These are phyloP conservation scores for Patiria pectinifera DNA, from an alignment of 53 echinoderm and acorn worm species.

Conservation along the genomic window DNA sequence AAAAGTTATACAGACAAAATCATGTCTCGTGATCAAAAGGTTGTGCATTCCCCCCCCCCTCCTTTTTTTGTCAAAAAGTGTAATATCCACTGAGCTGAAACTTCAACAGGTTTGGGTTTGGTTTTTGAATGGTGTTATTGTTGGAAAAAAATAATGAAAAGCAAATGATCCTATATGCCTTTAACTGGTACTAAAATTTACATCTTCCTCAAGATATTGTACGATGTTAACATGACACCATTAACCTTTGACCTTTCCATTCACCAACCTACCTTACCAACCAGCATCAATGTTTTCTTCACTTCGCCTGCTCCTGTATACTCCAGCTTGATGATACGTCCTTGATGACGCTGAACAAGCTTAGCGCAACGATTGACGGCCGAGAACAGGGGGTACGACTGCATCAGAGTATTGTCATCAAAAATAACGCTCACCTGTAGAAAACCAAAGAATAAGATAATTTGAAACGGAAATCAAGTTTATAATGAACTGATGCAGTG, in stretches of 20 bases:
- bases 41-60: no score
- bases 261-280: constrained; percentile 86
- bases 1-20: no score
- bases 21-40: no score
- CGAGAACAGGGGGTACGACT: constrained; percentile 84
- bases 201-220: no score
- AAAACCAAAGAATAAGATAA: neutral
- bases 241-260: neutral
- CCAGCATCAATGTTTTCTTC: constrained; percentile 82
- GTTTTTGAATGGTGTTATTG: no score
- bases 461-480: neutral
- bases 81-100: no score
- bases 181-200: no score
- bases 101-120: no score
- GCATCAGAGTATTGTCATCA: constrained; percentile 68
- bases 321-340: constrained; percentile 88
- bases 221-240: neutral
- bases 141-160: no score
- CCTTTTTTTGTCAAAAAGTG: no score
- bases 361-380: constrained; percentile 96
- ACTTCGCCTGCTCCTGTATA: constrained; percentile 78
- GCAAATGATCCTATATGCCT: no score
- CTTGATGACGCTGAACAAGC: constrained; percentile 85
- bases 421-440: constrained; percentile 73
- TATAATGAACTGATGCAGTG: neutral